These are phyloP conservation scores for Rhaphigaster nebulosa DNA, from an alignment of 2,888 invertebrate genomes.

Conservation along the genomic window DNA sequence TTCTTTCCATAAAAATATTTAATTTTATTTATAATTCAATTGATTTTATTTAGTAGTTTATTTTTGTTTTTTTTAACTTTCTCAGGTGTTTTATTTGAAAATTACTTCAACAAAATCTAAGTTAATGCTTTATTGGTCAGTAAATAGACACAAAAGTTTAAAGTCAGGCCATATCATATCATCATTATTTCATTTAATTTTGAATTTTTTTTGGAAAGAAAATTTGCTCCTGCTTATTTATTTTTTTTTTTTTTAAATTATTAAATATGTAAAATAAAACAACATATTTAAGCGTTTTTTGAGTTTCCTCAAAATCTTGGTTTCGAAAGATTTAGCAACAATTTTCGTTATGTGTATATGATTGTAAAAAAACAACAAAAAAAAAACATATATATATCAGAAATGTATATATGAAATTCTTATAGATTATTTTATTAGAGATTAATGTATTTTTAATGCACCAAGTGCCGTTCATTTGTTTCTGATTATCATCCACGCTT, in stretches of 20 bases:
- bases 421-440: slow-evolving; percentile 59
- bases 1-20: slow-evolving; percentile 20
- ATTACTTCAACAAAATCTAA: background rate
- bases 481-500: slow-evolving; percentile 50
- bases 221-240: slow-evolving; percentile 11
- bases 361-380: slow-evolving; percentile 51
- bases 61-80: background rate
- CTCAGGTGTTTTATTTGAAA: background rate
- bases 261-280: background rate
- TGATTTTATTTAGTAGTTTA: background rate
- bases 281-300: slow-evolving; percentile 37
- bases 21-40: background rate
- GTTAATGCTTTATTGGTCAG: background rate
- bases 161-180: background rate
- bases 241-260: background rate
- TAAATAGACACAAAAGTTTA: background rate
- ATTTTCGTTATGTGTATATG: slow-evolving; percentile 54
- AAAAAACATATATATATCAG: slow-evolving; percentile 31
- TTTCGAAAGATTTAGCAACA: slow-evolving; percentile 29
- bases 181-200: background rate
- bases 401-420: slow-evolving; percentile 54
- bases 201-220: background rate
- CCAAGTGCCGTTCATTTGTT: slow-evolving; percentile 58
- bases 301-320: slow-evolving; percentile 25
- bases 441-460: slow-evolving; percentile 58